Conservation (phyloP, 2,113 vertebrate genomes). For the Donacobius atricapilla region DNA sequence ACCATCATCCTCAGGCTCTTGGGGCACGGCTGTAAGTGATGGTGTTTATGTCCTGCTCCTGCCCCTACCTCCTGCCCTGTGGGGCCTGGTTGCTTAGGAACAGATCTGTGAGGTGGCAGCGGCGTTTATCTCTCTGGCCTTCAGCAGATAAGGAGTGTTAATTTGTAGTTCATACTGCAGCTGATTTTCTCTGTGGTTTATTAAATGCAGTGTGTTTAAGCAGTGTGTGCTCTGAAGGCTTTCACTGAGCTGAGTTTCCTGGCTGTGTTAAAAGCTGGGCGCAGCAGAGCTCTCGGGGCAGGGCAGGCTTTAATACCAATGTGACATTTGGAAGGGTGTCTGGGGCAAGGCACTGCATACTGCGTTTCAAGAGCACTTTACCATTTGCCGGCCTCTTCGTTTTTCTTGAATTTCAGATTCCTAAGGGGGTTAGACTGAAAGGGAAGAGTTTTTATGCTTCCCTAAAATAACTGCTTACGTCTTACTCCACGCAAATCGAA, state of each 20-base stretch:
- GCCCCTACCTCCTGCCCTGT: neutral
- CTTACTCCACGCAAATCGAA: neutral
- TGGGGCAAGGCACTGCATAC: neutral
- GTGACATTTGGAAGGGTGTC: slow-evolving; percentile 8
- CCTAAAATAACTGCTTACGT: neutral
- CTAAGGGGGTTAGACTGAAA: neutral
- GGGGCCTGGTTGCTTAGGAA: slow-evolving; percentile 10
- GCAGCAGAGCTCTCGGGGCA: neutral
- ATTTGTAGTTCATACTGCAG: neutral
- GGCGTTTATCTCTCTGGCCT: neutral
- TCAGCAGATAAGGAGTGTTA: neutral
- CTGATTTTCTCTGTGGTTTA: neutral
- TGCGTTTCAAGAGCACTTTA: neutral
- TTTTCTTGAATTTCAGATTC: neutral
- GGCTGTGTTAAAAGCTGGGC: neutral
- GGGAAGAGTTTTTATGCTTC: neutral
- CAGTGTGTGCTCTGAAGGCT: neutral
- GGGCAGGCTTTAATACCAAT: neutral
- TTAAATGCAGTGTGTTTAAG: neutral
- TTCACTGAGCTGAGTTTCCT: neutral
- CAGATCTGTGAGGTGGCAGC: neutral
- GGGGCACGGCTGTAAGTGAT: neutral
- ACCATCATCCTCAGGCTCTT: neutral
- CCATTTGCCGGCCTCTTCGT: neutral
- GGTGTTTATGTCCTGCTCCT: neutral